Evolutionary conservation across 2,888 invertebrate species (phyloP).

Genomic region (Ceriagrion tenellum): DNA sequence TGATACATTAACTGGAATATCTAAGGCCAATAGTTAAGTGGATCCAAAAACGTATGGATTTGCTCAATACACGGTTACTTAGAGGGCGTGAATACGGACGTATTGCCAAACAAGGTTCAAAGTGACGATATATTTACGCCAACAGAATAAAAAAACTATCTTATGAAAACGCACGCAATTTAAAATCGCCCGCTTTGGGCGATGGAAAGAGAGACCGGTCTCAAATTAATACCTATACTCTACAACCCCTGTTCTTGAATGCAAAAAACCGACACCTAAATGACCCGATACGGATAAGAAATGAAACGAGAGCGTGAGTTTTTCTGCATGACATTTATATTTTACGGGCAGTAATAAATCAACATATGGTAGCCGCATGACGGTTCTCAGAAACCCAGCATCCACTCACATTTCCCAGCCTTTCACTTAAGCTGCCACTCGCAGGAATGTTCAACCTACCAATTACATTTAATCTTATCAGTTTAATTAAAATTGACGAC

Average conservation of each 20-base stretch:
- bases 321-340: not conserved
- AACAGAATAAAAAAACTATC: too few relatives aligned
- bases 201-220: too few relatives aligned
- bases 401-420: not conserved
- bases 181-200: not conserved
- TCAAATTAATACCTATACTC: not conserved
- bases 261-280: not conserved
- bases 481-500: too few relatives aligned
- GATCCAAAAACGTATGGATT: too few relatives aligned
- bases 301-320: not conserved
- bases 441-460: not conserved
- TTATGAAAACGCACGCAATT: too few relatives aligned
- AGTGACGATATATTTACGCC: too few relatives aligned
- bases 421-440: not conserved
- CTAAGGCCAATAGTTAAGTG: too few relatives aligned
- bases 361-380: not conserved
- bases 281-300: not conserved
- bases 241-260: not conserved
- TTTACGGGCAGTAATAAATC: not conserved
- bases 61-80: too few relatives aligned
- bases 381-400: not conserved
- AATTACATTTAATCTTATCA: not conserved
- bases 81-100: too few relatives aligned
- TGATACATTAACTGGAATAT: too few relatives aligned
- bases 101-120: too few relatives aligned